Base-by-base conservation (phyloP, 1,140 invertebrate species). In the Zaprionus kolodkinae region DNA sequence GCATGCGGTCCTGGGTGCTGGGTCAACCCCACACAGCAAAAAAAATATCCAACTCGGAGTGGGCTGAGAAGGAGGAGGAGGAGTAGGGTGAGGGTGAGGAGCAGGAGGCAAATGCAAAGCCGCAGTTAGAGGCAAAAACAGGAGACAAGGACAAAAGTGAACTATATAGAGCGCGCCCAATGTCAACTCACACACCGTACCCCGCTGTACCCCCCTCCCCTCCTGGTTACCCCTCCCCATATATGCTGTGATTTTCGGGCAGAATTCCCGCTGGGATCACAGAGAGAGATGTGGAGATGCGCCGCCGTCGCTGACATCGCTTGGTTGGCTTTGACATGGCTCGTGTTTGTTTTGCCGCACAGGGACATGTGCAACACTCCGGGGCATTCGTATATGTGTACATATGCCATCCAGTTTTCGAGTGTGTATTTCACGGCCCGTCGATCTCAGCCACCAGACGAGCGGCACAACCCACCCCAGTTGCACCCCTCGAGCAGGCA, bases 291-390 rank as follows among this genome's bases (percentile, higher is more conserved):
- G 21, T 70, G 88, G 76, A 86, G 89, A 83, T 91, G 78, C 70
- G 77, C 79, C 81, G 73, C 74, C 72, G 65, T 30, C 81, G 73
- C 74, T 75, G 57, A 64, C 71, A 80, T 70, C 62, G 65, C 43
- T 74, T 67, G 70, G 45, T 78, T 71, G 57, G 56, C 72, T 74
- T 71, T 79, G 68, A 68, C 72, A 69, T 71, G 57, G 33, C 52
- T 78, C 33, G 74, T 79, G 81, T 91, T 88, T 89, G 78, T 84
- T 81, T 73, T 88, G 83, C 78, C 84, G 78, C 84, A 81, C 81
- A 86, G 87, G 75, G 91, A 92, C 91, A 92, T 92, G 91, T 92
- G 91, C 91, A 92, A 85, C 87, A 91, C 91, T 89, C 81, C 87
- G 76, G 91, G 91, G 87, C 84, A 92, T 89, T 36, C 33, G 48